Evolutionary conservation across 2,797 vertebrate genomes (phyloP), one percentile per base, ranked within the genome.

Genomic region (Lindbergichthys nudifrons): DNA sequence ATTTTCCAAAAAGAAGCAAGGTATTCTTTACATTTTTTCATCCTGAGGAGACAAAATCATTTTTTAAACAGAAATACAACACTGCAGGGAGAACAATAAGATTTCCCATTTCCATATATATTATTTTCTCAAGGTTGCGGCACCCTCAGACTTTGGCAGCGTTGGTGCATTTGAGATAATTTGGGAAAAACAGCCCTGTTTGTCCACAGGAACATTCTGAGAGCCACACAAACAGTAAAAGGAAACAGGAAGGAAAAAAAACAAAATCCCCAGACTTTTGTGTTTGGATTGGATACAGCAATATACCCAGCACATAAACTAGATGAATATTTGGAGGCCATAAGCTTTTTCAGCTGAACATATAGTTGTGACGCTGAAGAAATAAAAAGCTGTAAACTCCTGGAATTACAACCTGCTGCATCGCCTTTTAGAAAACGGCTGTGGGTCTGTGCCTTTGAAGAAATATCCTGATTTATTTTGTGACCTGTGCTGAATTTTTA

Each of bases 51-150:
- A 93, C 90, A 93, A 92, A 94, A 93, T 90, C 87, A 89, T 92
- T 92, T 93, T 90, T 89, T 57, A 90, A 92, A 94, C 92, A 90
- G 89, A 93, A 94, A 93, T 89, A 94, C 90, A 93, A 91, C 86
- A 94, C 91, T 93, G 92, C 92, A 92, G 90, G 89, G 92, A 92
- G 90, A 92, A 93, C 91, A 94, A 94, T 94, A 91, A 92, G 92
- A 93, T 92, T 91, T 91, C 89, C 91, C 85, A 94, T 94, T 95
- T 95, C 93, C 93, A 95, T 94, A 94, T 94, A 94, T 95, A 94
- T 94, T 93, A 94, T 95, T 94, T 93, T 92, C 92, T 93, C 93
- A 94, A 93, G 93, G 93, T 92, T 93, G 92, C 79, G n/a, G 89
- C 91, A 89, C 90, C 93, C 88, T 90, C 91, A 93, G 88, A 92